These are phyloP conservation scores for Oreonectes daqikongensis DNA, from an alignment of 2,797 vertebrate genomes.

Conservation along the genomic window DNA sequence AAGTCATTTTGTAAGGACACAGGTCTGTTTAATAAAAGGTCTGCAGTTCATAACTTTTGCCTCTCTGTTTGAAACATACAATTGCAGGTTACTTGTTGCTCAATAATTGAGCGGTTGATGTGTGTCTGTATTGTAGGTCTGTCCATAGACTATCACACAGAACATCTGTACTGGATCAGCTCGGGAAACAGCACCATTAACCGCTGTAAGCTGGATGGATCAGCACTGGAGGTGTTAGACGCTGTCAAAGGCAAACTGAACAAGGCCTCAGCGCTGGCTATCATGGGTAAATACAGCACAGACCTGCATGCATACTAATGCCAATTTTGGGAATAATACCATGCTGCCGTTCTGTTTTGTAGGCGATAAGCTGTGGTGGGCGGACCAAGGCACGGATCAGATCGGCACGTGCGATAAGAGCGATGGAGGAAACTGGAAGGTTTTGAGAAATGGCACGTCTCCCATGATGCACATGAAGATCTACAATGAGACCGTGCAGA, in stretches of 20 bases:
- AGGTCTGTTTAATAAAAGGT: no score
- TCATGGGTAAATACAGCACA: constrained; percentile 84
- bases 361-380: constrained; percentile 97
- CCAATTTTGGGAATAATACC: not conserved
- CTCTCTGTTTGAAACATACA: no score
- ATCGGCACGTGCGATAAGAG: constrained; percentile 93
- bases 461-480: constrained; percentile 97
- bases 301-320: not conserved
- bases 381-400: constrained; percentile 91
- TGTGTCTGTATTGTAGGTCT: constrained; percentile 75
- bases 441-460: constrained; percentile 88
- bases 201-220: constrained; percentile 87
- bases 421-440: constrained; percentile 82
- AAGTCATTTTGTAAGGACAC: not conserved
- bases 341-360: not conserved
- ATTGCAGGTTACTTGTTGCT: no score
- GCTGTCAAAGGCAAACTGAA: constrained; percentile 82
- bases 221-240: constrained; percentile 82
- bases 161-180: constrained; percentile 94
- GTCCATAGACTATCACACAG: constrained; percentile 88
- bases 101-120: not conserved
- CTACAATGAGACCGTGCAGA: constrained; percentile 90
- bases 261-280: constrained; percentile 91
- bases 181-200: constrained; percentile 89
- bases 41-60: no score